Percentiles rank a stretch among this genome's conserved stretches.
Conservation (phyloP, 2,888 invertebrate species). For the Trichogramma dendrolimi region DNA sequence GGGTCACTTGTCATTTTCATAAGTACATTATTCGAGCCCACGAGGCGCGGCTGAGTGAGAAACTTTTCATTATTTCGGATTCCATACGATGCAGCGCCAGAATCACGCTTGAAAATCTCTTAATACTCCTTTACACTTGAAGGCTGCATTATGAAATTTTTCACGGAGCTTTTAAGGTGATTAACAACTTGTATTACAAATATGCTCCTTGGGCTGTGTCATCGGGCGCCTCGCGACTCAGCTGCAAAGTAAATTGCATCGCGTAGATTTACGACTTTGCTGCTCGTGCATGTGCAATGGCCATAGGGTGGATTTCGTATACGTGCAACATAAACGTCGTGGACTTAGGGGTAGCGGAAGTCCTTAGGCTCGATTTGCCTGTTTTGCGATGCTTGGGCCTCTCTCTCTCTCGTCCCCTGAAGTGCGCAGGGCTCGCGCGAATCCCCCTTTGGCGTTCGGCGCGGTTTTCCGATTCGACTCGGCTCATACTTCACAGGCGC, state of each 20-base stretch:
- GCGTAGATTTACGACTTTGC: conserved; percentile 28
- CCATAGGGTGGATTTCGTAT: no score
- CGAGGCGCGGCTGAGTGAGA: no score
- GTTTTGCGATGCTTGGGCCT: conserved; percentile 35
- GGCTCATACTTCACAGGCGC: conserved; percentile 11
- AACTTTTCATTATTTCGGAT: no score
- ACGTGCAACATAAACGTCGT: conserved; percentile 10
- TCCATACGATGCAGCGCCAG: no score
- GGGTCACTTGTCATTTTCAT: no score
- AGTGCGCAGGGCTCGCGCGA: conserved; percentile 14
- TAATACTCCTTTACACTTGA: no score
- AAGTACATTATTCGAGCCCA: no score
- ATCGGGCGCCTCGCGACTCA: background rate
- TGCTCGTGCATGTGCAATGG: no score
- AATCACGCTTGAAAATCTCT: no score
- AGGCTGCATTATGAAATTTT: conserved; percentile 7
- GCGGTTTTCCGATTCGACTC: conserved; percentile 24
- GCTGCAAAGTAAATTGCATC: conserved; percentile 4
- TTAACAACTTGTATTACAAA: conserved; percentile 14
- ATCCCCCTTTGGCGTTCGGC: conserved; percentile 9
- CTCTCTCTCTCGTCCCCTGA: conserved; percentile 10
- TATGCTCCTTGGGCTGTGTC: background rate
- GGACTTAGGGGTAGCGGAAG: conserved; percentile 42
- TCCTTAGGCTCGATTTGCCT: conserved; percentile 47
- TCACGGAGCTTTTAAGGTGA: conserved; percentile 22